Conservation (phyloP, 2,888 invertebrate species). For the Rhagium mordax region DNA sequence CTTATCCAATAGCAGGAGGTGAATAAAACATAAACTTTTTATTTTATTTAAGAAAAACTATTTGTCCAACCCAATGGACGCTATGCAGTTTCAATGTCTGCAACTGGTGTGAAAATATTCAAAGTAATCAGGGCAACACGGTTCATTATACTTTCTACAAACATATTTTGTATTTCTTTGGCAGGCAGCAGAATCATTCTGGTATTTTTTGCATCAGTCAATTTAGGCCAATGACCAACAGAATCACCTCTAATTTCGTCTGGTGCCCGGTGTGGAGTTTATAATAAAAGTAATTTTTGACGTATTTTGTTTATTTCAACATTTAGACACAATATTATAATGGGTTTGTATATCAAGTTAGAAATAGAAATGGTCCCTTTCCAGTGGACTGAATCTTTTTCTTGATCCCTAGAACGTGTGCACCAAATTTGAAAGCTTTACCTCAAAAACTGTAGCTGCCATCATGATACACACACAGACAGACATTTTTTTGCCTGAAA, state of each 20-base stretch:
- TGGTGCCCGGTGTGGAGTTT: neutral
- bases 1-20: neutral
- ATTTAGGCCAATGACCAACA: constrained; percentile 21
- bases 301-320: too few species aligned
- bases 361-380: too few species aligned
- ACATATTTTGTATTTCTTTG: constrained; percentile 13
- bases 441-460: too few species aligned
- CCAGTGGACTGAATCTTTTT: constrained; percentile 1
- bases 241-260: constrained; percentile 9
- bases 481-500: too few species aligned
- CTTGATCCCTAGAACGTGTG: too few species aligned
- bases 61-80: constrained; percentile 17
- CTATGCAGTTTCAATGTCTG: neutral
- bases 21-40: neutral
- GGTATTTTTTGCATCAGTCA: constrained; percentile 19
- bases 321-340: neutral
- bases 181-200: constrained; percentile 13
- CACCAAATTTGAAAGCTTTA: too few species aligned
- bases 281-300: too few species aligned
- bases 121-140: constrained; percentile 20
- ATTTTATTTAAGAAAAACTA: neutral
- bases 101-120: constrained; percentile 23
- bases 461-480: too few species aligned
- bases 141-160: constrained; percentile 18
- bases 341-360: too few species aligned